Evolutionary conservation across 2,888 invertebrate genomes (phyloP), one percentile per base, ranked within the genome.

Genomic region (Gymnocheta viridis): DNA sequence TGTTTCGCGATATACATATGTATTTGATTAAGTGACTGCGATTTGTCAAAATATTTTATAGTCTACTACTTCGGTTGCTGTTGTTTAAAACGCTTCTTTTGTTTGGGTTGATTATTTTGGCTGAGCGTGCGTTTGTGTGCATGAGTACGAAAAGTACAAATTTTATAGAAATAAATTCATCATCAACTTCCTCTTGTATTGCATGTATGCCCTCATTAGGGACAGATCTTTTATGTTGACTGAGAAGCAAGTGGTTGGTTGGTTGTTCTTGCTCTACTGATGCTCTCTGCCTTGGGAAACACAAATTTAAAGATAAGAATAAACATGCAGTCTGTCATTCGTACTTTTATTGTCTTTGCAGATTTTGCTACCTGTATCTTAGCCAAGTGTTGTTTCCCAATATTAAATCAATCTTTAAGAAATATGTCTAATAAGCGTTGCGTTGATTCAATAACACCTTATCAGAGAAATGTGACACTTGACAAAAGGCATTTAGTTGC

Each of bases 11-110:
- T 81, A 83, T 82, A n/a, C n/a, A n/a, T n/a, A n/a, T n/a, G n/a
- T n/a, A 85, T 85, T 80, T 87, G 87, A 87, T 87, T 86, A 86
- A 87, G 86, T 86, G 86, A 66, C 74, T 82, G 86, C 78, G 85
- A 86, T 87, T 87, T 86, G 87, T 87, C 87, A 86, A 86, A 86
- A 86, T 86, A 86, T 82, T 86, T 82, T 80, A 86, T 83, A 81
- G 74, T 82, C 38, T 74, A 70, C 70, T 69, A 74, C 69, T 62
- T 64, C 49, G 49, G 41, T 0, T 78, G 66, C 47, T 66, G 56
- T 2, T 62, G 54, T 56, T 69, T 51, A 6, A 32, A 47, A 60
- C 62, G 35, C 19, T 24, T 47, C 49, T 29, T 19, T 58, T 49
- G 10, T 14, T 12, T 78, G 51, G 51, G 0, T 24, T 58, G 19